Evolutionary conservation across 2,888 invertebrate species (phyloP).

Genomic region (Nomada lathburiana): DNA sequence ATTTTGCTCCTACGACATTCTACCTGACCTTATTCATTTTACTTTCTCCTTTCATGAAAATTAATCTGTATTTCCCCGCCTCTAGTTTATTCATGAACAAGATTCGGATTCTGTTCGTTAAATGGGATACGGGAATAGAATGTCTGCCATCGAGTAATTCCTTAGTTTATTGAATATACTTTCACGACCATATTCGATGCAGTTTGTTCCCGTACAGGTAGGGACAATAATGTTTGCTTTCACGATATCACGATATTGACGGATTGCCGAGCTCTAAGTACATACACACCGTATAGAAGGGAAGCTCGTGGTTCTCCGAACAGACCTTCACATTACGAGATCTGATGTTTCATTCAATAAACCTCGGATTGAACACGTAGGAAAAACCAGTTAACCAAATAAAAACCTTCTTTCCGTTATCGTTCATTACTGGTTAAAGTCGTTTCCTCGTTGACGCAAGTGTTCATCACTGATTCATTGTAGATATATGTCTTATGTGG

Average conservation of each 20-base stretch:
- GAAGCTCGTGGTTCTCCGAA: neutral
- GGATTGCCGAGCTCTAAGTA: neutral
- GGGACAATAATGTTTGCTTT: slow-evolving; percentile 3
- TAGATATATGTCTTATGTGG: neutral
- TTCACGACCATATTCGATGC: neutral
- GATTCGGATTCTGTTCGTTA: neutral
- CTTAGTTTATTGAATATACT: neutral
- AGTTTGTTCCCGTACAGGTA: neutral
- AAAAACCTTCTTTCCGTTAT: neutral
- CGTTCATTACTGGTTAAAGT: neutral
- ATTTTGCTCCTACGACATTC: no score
- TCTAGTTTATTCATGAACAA: neutral
- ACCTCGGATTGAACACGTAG: neutral
- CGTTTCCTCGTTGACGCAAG: neutral
- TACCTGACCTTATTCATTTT: no score
- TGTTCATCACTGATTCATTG: neutral
- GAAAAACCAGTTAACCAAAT: neutral
- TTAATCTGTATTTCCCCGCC: neutral
- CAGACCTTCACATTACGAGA: neutral
- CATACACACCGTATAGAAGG: neutral
- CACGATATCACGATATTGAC: slow-evolving; percentile 18
- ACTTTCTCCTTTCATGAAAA: no score
- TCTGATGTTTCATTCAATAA: neutral
- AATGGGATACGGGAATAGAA: neutral
- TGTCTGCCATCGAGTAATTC: neutral